A percentile compares a stretch with the other conserved stretches of the same genome.
phyloP scores from a whole-genome alignment of 2,113 vertebrate species.

The Pavo muticus region DNA sequence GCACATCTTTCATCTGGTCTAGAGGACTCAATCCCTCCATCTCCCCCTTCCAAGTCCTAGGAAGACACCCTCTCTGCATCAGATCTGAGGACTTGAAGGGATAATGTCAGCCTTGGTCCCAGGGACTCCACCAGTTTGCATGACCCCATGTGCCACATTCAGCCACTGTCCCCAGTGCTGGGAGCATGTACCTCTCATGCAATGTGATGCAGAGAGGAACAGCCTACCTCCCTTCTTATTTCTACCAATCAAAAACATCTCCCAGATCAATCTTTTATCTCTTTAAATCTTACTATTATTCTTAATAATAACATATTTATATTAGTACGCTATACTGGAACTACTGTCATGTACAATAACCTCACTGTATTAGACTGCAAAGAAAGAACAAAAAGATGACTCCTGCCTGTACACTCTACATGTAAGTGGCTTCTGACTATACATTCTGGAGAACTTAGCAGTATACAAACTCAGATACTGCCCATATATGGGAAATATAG shows the following conservation, averaged over 20 bases:
- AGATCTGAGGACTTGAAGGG: background rate
- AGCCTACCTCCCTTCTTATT: background rate
- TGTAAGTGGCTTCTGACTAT: background rate
- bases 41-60: background rate
- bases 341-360: background rate
- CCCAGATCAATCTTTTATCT: background rate
- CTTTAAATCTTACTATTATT: background rate
- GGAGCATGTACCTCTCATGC: accelerated
- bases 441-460: background rate
- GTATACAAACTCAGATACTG: background rate
- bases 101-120: background rate
- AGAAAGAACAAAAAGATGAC: background rate
- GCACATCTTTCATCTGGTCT: background rate
- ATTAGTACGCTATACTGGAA: background rate
- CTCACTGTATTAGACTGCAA: background rate
- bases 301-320: background rate
- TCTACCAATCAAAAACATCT: background rate
- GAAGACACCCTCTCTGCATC: background rate
- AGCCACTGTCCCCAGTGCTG: background rate
- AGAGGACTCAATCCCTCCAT: background rate
- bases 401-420: background rate
- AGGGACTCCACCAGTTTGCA: background rate
- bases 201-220: accelerated
- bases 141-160: accelerated
- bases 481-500: background rate